Conservation (phyloP, 1,140 invertebrate species). For the Monomorium pharaonis region DNA sequence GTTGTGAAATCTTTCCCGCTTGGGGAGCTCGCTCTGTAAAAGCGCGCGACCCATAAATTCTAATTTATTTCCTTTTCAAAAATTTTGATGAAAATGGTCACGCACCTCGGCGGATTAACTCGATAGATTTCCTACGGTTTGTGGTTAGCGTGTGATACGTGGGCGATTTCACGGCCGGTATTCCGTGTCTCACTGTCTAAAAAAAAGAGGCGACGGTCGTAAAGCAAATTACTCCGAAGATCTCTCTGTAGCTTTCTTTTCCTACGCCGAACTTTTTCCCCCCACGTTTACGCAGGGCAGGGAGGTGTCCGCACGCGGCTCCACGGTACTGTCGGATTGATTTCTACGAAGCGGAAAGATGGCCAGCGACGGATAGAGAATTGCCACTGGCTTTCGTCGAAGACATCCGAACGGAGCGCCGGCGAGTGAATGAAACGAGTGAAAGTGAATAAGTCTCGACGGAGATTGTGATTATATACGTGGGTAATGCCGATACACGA, state of each 20-base stretch:
- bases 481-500: conserved; percentile 56
- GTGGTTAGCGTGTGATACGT: too few relatives aligned
- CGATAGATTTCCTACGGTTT: neutral
- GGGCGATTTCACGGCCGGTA: neutral
- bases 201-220: neutral
- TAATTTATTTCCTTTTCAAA: neutral
- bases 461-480: conserved; percentile 57
- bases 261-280: neutral
- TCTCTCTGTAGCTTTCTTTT: conserved; percentile 1
- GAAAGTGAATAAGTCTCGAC: conserved; percentile 58
- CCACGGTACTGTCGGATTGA: conserved; percentile 12
- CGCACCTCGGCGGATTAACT: neutral
- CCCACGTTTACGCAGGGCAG: conserved; percentile 2
- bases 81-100: neutral
- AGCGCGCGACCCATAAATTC: too few relatives aligned
- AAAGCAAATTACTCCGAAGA: neutral
- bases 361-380: conserved; percentile 22
- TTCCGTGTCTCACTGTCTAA: neutral
- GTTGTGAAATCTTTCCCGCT: neutral
- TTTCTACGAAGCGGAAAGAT: conserved; percentile 50
- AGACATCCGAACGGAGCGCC: conserved; percentile 15
- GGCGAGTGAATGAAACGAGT: conserved; percentile 57
- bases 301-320: neutral
- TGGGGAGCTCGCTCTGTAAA: too few relatives aligned
- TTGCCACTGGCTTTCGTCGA: conserved; percentile 49